These are phyloP conservation scores for Acanthurus tractus DNA, from an alignment of 2,797 vertebrate species.

Conservation along the genomic window DNA sequence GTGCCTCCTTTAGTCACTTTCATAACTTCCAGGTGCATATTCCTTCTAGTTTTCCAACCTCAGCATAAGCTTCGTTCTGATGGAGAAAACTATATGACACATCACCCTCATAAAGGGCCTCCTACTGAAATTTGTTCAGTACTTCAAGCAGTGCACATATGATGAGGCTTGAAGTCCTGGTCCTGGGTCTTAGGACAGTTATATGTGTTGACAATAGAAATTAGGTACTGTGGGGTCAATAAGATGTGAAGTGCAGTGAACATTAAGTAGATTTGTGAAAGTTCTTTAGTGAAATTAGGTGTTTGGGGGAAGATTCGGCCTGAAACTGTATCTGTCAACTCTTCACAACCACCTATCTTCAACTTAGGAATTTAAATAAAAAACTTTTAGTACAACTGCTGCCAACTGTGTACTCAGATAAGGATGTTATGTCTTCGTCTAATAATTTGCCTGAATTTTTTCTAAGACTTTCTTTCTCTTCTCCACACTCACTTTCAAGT, in stretches of 20 bases:
- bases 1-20: neutral
- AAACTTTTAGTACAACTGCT: constrained; percentile 15
- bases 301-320: constrained; percentile 9
- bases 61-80: neutral
- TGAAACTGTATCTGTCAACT: neutral
- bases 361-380: neutral
- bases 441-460: constrained; percentile 27
- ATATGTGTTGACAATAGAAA: constrained; percentile 6
- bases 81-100: neutral
- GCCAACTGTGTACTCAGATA: constrained; percentile 39
- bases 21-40: neutral
- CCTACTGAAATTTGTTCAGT: neutral
- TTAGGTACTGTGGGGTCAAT: constrained; percentile 1
- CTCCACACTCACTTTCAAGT: constrained; percentile 28
- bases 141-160: neutral
- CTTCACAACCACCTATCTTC: neutral
- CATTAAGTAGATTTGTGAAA: neutral
- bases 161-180: neutral
- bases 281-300: neutral
- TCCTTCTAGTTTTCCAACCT: neutral
- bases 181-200: neutral
- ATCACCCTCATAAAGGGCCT: neutral
- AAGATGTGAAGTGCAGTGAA: constrained; percentile 5
- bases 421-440: constrained; percentile 23
- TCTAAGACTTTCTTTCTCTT: constrained; percentile 18